Evolutionary conservation across 2,113 vertebrate species (phyloP).

Genomic region (Ailuropoda melanoleuca): DNA sequence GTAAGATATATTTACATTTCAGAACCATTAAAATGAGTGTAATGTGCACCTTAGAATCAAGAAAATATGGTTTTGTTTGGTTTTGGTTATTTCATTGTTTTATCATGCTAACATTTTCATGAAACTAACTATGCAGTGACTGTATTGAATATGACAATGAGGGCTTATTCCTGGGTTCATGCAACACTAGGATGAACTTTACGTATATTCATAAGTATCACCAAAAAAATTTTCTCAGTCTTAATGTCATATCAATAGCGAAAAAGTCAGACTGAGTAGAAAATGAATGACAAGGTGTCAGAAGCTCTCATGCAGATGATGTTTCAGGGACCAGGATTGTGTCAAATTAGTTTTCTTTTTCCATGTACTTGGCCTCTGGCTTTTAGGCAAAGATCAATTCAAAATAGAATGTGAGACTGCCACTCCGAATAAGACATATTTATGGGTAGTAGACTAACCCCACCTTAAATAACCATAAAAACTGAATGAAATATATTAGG

Average conservation of each 20-base stretch:
- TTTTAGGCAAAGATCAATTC: neutral
- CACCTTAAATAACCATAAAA: neutral
- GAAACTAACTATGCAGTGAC: neutral
- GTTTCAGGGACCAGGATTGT: neutral
- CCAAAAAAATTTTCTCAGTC: neutral
- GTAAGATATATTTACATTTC: constrained; percentile 2
- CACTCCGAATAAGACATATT: neutral
- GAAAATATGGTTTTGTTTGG: neutral
- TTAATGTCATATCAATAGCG: neutral
- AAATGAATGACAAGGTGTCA: neutral
- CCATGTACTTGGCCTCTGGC: neutral
- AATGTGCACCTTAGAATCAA: neutral
- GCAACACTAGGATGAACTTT: neutral
- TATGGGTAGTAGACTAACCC: neutral
- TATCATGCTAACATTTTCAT: neutral
- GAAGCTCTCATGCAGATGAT: neutral
- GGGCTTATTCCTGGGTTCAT: neutral
- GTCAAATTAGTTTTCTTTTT: neutral
- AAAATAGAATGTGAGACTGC: neutral
- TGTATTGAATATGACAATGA: neutral
- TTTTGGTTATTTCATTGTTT: neutral
- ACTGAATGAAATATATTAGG: neutral
- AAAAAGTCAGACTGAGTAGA: neutral
- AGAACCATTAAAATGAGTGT: neutral
- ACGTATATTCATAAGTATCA: neutral